Evolutionary conservation across 1,140 invertebrate genomes (phyloP), one percentile per base, ranked within the genome.

Genomic region (Ceratina calcarata): DNA sequence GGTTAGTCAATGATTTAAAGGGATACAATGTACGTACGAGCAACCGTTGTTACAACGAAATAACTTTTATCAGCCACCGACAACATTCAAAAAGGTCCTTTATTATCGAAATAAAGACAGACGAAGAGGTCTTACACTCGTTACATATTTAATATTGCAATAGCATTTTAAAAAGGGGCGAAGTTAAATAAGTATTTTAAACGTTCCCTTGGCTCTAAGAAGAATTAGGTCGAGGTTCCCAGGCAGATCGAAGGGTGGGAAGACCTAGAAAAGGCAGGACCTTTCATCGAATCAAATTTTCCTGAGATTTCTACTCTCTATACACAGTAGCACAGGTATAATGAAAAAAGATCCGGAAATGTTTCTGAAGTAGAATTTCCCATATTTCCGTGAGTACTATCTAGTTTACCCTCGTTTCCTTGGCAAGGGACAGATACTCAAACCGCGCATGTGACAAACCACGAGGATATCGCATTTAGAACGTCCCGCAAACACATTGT

Each of bases 1-100:
- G 85, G 84, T 81, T 87, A 75, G 69, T 82, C 67, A 64, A 84
- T 69, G 57, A 84, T 88, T 88, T 88, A 87, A 86, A 87, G 77
- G 81, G 74, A 78, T 78, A 49, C 75, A 78, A 68, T 45, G 37
- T 6, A 10, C 10, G 62, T 51, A 12, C n/a, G 27, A 16, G 24
- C 72, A 73, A 74, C 24, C 8, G 10, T 8, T 0, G 37, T 45
- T 45, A 10, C 37, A 45, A 45, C 37, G 37, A 45, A 45, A 45
- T 8, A 45, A 45, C 37, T 45, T 45, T 45, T 7, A 45, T 45
- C 37, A 10, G 6, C 37, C 6, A 45, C 37, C 3, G 37, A 8
- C 6, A 45, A 45, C 7, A 45, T 45, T 45, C 10, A 45, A 45
- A 45, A 1, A 8, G 37, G 10, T n/a, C 22, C 18, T 3, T 37